Conservation (phyloP, 2,113 vertebrate genomes). For the Caloenas nicobarica region DNA sequence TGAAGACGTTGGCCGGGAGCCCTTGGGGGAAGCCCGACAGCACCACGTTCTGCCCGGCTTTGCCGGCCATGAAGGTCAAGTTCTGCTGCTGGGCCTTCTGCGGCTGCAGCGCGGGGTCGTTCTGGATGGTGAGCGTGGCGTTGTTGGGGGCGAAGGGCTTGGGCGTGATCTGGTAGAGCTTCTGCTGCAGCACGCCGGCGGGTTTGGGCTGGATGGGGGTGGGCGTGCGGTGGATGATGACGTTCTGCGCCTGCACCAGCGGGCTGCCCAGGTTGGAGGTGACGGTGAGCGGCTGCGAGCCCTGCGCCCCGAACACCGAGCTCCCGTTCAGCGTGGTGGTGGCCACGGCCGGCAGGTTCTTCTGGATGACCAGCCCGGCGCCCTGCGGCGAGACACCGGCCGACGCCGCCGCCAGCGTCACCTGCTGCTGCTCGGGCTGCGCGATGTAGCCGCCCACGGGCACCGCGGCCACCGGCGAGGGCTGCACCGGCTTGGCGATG, state of each 20-base stretch:
- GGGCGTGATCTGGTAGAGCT: conserved; percentile 85
- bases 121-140: conserved; percentile 81
- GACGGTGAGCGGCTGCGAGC: conserved; percentile 81
- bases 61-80: conserved; percentile 89
- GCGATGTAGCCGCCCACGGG: conserved; percentile 87
- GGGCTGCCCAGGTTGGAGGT: conserved; percentile 79
- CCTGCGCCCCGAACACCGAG: conserved; percentile 77
- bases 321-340: conserved; percentile 71
- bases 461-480: conserved; percentile 61
- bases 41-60: conserved; percentile 88
- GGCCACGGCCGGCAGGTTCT: conserved; percentile 72
- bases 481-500: conserved; percentile 83
- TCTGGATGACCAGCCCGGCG: conserved; percentile 88
- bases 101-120: conserved; percentile 83
- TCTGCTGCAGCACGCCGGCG: conserved; percentile 85
- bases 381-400: conserved; percentile 75
- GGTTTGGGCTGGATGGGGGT: conserved; percentile 98
- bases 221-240: conserved; percentile 93
- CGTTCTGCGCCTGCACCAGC: conserved; percentile 84
- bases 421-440: conserved; percentile 81
- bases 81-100: conserved; percentile 84
- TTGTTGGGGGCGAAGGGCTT: conserved; percentile 71
- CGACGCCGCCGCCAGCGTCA: conserved; percentile 71
- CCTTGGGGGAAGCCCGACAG: conserved; percentile 86
- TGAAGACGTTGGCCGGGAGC: conserved; percentile 81